Base-by-base conservation (phyloP, 1,140 invertebrate species). In the Neodiprion fabricii region DNA sequence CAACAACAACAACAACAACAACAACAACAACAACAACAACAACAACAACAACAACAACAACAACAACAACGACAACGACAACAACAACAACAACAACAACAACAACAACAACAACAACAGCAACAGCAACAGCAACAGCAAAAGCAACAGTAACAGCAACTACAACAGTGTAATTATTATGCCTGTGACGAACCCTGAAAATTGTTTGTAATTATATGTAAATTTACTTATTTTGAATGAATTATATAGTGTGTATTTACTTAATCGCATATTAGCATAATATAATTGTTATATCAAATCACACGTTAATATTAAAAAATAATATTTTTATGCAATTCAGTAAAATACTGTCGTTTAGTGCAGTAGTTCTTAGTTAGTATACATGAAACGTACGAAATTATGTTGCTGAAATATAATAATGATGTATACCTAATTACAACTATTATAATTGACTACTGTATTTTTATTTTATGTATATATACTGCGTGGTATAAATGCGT, bases 21-120 rank as follows among this genome's bases (percentile, higher is more conserved):
- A 0, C 78, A 81, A 0, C 81, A 80, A 2, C 78, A 79, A 61
- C 77, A 80, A 1, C 81, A 83, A 3, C 80, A 77, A n/a, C 9
- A n/a, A 49, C 72, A 81, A 0, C 78, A 81, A 0, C 81, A 80
- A 2, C 78, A 79, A 61, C 77, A 80, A 1, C 81, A 83, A 3
- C 80, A 77, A n/a, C 9, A 17, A 21, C 17, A 21, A 21, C 17
- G 1, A 21, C 17, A 21, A 21, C 17, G 1, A 21, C 17, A 21
- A 21, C 17, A 47, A 10, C 80, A 80, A 72, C 80, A 80, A 69
- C 81, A 84, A 72, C 75, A 79, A 66, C 80, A 81, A 70, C 79
- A 80, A 61, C 74, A 48, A 1, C 72, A 9, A 17, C 78, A 80
- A 7, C 81, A 79, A n/a, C 78, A 79, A 79, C 79, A 80, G 67